phyloP scores from a whole-genome alignment of 2,888 invertebrate species.

The Meliscaeva auricollis region DNA sequence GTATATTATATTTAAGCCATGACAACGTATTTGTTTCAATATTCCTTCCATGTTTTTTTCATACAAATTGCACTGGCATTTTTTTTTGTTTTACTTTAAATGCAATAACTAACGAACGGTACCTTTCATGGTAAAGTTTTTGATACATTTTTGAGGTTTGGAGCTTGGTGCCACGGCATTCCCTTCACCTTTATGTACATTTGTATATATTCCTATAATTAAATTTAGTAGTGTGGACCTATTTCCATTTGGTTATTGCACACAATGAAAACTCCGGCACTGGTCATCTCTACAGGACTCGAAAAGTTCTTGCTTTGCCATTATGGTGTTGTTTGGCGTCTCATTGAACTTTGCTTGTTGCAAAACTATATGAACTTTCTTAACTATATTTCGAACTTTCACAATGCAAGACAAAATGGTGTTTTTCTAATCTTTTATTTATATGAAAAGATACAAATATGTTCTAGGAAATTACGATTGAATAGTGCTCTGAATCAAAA shows the following conservation, averaged over 20 bases:
- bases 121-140: too few species aligned
- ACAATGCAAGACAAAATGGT: constrained; percentile 23
- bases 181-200: too few species aligned
- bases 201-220: too few species aligned
- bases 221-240: neutral
- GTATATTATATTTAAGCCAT: too few species aligned
- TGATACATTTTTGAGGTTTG: too few species aligned
- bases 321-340: neutral
- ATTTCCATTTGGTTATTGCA: neutral
- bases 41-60: too few species aligned
- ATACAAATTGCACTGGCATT: too few species aligned
- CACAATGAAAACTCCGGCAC: neutral
- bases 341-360: constrained; percentile 30
- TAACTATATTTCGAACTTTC: constrained; percentile 38
- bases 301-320: constrained; percentile 24
- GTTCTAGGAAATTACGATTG: neutral
- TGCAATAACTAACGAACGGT: too few species aligned
- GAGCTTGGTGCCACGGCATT: too few species aligned
- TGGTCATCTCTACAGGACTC: constrained; percentile 24
- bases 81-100: too few species aligned
- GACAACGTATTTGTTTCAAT: too few species aligned
- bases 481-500: neutral
- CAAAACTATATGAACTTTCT: neutral
- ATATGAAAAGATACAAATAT: constrained; percentile 15
- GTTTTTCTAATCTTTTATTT: constrained; percentile 27